Base-by-base conservation (phyloP, 1,140 invertebrate species). In the Ylistrum balloti region DNA sequence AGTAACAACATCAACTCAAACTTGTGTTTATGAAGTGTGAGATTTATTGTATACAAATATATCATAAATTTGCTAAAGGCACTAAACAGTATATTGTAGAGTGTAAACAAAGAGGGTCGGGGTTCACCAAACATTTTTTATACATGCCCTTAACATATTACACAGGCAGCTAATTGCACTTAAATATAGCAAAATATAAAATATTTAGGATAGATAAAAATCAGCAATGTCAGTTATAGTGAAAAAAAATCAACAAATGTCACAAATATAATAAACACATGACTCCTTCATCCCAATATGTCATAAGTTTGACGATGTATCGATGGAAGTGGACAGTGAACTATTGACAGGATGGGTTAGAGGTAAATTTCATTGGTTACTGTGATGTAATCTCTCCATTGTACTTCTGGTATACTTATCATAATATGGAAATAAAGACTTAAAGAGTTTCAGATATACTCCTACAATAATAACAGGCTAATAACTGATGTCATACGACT, bases 11-110 rank as follows among this genome's bases (percentile, higher is more conserved):
- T 74, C 22, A n/a, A 74, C 56, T 74, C 56, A n/a, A 74, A 28
- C 56, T n/a, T 74, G 56, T 74, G 56, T 74, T 74, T 74, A 74
- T 74, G 3, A 74, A 74, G 56, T 28, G 56, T 74, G 56, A 74
- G 56, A 74, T 74, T 74, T 74, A 74, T 74, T 74, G 56, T 74
- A 74, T 74, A 74, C 56, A 74, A 74, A 74, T 74, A 74, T 74
- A 74, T 74, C 56, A 74, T 74, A 74, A 74, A 74, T 74, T 74
- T 74, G 56, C 56, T 74, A 74, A 74, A 74, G 56, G 56, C 56
- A 74, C 56, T 74, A 74, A 74, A 74, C 56, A 74, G n/a, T n/a
- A n/a, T n/a, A n/a, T 9, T 28, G 28, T n/a, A 74, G 56, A 74
- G 56, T 74, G 56, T 74, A 74, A 74, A 74, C 56, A 74, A 74